Evolutionary conservation across 2,888 invertebrate genomes (phyloP), one percentile per base, ranked within the genome.

Genomic region (Agapetus fuscipes): DNA sequence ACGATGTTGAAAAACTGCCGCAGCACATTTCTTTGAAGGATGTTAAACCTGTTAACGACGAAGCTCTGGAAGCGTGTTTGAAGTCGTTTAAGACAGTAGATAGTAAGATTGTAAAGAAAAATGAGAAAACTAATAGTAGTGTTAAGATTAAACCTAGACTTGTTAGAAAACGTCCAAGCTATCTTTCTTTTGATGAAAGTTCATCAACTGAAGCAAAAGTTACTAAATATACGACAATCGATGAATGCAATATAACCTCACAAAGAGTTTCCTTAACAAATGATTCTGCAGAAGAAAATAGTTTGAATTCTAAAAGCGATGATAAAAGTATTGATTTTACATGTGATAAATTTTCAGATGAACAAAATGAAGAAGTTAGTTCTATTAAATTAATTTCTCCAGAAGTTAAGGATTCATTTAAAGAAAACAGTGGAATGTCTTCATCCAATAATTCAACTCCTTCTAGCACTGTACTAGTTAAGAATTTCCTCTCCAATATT

Each of bases 81-180:
- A 45, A 36, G 25, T 25, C 29, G 28, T 41, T 45, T 14, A 45
- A 30, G 13, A 32, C 25, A 7, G n/a, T n/a, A n/a, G n/a, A 20
- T 20, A 20, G 20, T 20, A 20, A 20, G 9, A 20, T n/a, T n/a
- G n/a, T 20, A 20, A 37, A 26, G 34, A 40, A 37, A 42, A 30
- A 3, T 31, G 27, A 16, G n/a, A 17, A n/a, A 10, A 27, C 28
- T 6, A 25, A 20, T 14, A 15, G 2, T 15, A 1, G 12, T 12
- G 15, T 12, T n/a, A 25, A 30, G 30, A 37, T 35, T 10, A 44
- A 41, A 30, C 37, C 38, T 12, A 46, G 48, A 39, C 33, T 47
- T 14, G 46, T 48, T 37, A 31, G 45, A 35, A 49, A 43, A 36
- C 40, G 43, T 28, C 36, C 43, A 11, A 31, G 16, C 29, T 4